These are phyloP conservation scores for Aviceda subcristata DNA, from an alignment of 2,113 vertebrate species.

Conservation along the genomic window DNA sequence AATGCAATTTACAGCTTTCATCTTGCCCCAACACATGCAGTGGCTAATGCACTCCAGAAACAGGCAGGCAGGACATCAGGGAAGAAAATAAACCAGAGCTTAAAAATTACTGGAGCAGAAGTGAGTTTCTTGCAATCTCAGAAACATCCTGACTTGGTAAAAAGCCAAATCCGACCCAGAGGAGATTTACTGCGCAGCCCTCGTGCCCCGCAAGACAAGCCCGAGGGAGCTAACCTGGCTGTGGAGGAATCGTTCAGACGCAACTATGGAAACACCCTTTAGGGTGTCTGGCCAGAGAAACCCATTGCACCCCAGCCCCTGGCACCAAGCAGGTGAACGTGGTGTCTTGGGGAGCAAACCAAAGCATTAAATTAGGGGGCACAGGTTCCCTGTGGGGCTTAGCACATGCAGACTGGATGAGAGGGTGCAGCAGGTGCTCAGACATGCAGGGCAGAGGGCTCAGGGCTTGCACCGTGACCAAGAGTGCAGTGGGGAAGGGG, in stretches of 20 bases:
- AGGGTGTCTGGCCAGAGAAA: neutral
- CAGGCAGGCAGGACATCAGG: neutral
- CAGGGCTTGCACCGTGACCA: neutral
- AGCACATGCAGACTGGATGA: neutral
- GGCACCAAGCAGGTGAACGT: fast-evolving
- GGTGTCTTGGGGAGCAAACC: neutral
- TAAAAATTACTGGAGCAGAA: slow-evolving; percentile 48
- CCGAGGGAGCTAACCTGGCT: neutral
- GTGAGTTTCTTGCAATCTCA: neutral
- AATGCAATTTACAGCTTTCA: neutral
- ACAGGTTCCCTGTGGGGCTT: neutral
- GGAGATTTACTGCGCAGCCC: neutral
- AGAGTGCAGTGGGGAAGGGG: neutral
- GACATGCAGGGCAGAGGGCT: neutral
- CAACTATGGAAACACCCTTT: neutral
- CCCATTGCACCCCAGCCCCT: neutral
- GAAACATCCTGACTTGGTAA: slow-evolving; percentile 17
- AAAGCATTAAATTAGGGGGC: neutral
- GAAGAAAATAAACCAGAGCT: neutral
- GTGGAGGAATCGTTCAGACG: neutral
- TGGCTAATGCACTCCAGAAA: neutral
- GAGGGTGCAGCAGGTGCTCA: neutral
- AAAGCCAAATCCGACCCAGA: neutral
- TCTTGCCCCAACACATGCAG: neutral
- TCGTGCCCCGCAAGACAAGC: neutral